phyloP scores from a whole-genome alignment of 2,113 vertebrate genomes.

The Columba livia region DNA sequence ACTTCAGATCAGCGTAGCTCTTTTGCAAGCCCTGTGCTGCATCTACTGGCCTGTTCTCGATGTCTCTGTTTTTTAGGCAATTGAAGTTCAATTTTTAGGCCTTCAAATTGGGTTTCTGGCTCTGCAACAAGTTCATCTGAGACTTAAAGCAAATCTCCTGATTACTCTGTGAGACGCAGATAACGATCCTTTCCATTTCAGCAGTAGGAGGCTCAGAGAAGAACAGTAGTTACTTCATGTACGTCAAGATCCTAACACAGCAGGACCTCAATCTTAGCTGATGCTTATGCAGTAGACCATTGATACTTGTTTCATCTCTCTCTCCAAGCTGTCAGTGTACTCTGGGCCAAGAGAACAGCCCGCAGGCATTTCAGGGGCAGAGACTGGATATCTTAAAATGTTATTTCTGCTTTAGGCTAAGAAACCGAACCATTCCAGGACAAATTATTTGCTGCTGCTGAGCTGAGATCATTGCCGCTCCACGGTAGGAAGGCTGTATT shows the following conservation, averaged over 20 bases:
- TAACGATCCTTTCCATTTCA: neutral
- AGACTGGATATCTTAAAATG: neutral
- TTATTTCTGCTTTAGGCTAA: neutral
- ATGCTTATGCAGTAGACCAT: neutral
- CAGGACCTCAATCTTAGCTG: neutral
- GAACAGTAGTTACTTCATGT: neutral
- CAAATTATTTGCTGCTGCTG: neutral
- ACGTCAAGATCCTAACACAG: neutral
- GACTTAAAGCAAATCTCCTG: neutral
- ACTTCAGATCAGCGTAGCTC: neutral
- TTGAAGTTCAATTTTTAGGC: neutral
- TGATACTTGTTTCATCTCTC: neutral
- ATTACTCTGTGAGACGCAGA: neutral
- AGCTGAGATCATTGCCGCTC: neutral
- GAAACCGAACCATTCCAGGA: neutral
- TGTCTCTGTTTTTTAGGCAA: neutral
- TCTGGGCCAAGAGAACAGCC: neutral
- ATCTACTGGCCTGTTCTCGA: neutral
- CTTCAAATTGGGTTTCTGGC: neutral
- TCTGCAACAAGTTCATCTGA: neutral
- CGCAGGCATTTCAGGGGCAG: neutral
- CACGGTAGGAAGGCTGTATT: neutral
- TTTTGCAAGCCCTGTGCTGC: neutral
- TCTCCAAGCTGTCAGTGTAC: neutral
- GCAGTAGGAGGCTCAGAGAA: neutral